Evolutionary conservation across 2,797 vertebrate genomes (phyloP).

Genomic region (Enteromius viviparus): DNA sequence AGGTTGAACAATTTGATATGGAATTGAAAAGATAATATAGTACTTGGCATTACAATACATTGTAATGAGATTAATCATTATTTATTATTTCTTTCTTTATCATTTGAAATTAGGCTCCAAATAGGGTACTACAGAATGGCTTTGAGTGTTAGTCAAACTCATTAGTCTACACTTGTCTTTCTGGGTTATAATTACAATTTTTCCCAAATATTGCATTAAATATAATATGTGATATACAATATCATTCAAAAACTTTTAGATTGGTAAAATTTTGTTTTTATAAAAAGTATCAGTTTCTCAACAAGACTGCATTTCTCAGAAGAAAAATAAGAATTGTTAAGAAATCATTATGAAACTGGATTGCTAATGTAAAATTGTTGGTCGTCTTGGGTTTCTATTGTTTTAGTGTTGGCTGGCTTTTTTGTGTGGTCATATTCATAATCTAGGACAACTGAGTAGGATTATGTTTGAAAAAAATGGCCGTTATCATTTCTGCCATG

Average conservation of each 20-base stretch:
- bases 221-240: not conserved
- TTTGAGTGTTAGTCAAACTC: not conserved
- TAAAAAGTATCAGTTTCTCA: not conserved
- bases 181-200: not conserved
- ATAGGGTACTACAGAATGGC: too few relatives aligned
- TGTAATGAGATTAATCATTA: not conserved
- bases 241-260: not conserved
- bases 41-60: not conserved
- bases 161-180: not conserved
- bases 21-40: not conserved
- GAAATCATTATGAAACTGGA: not conserved
- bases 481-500: not conserved
- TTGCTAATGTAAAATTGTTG: not conserved
- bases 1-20: not conserved
- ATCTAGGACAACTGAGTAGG: not conserved
- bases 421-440: conserved; percentile 32
- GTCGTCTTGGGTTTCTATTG: not conserved
- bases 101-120: not conserved
- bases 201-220: not conserved
- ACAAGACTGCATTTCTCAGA: not conserved
- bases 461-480: conserved; percentile 1
- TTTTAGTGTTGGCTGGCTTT: conserved; percentile 20
- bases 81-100: not conserved
- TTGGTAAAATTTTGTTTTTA: not conserved
- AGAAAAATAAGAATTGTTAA: too few relatives aligned